Percentiles rank a stretch among this genome's conserved stretches.
phyloP scores from a whole-genome alignment of 1,140 invertebrate genomes.

The Reticulitermes speratus region DNA sequence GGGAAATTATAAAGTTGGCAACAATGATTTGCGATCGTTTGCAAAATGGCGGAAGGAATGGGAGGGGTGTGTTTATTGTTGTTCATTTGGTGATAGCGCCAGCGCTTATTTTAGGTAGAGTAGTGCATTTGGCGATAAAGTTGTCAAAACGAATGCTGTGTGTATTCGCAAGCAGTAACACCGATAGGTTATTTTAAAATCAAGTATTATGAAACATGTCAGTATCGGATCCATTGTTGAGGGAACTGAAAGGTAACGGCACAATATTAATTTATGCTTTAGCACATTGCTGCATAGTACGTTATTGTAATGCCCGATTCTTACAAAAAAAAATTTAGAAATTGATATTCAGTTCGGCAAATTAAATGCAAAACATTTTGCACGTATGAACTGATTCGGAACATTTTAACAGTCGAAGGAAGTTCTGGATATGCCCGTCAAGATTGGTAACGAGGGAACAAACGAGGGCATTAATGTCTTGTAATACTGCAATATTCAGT shows the following conservation, averaged over 20 bases:
- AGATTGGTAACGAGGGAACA: too few species aligned
- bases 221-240: constrained; percentile 54
- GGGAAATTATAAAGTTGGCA: not conserved
- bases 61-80: not conserved
- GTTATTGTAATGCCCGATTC: constrained; percentile 32
- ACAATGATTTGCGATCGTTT: not conserved
- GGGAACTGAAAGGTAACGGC: constrained; percentile 53
- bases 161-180: not conserved
- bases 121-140: too few species aligned
- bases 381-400: too few species aligned
- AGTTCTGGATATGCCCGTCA: too few species aligned
- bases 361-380: not conserved
- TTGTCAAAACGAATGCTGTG: not conserved
- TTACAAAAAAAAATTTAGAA: not conserved
- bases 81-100: not conserved
- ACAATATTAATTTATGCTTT: not conserved
- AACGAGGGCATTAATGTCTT: too few species aligned
- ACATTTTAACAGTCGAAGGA: too few species aligned
- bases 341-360: not conserved
- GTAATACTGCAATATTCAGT: too few species aligned
- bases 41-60: not conserved
- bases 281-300: constrained; percentile 24
- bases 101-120: too few species aligned
- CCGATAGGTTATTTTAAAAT: not conserved
- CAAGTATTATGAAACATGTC: constrained; percentile 45